Evolutionary conservation across 2,113 vertebrate species (phyloP).

Genomic region (Phocoena phocoena): DNA sequence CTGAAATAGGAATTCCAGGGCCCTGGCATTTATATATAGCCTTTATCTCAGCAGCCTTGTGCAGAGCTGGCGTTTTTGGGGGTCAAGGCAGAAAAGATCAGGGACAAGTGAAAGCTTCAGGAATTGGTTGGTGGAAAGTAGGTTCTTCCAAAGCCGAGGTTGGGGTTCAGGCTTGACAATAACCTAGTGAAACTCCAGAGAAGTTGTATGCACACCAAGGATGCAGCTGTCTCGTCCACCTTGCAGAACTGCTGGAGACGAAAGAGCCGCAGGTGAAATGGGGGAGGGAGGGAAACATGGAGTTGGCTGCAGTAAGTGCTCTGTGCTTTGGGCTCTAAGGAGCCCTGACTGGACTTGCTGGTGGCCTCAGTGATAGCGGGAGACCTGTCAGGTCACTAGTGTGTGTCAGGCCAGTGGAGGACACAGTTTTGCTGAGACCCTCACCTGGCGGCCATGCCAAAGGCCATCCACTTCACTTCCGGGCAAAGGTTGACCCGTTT

Average conservation of each 20-base stretch:
- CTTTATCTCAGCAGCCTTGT: background rate
- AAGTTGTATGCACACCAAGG: fast-evolving
- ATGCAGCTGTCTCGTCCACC: background rate
- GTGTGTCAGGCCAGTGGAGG: background rate
- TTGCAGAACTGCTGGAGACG: background rate
- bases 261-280: background rate
- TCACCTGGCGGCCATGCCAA: background rate
- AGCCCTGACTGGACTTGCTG: background rate
- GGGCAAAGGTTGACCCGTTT: background rate
- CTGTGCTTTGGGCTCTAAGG: background rate
- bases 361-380: background rate
- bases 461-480: background rate
- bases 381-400: background rate
- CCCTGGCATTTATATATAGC: constrained; percentile 19
- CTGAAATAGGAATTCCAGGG: background rate
- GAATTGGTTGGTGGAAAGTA: background rate
- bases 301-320: background rate
- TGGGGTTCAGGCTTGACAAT: background rate
- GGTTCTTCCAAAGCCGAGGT: background rate
- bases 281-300: fast-evolving
- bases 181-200: background rate
- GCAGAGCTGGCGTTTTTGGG: background rate
- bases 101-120: background rate
- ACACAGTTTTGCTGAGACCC: background rate
- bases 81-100: constrained; percentile 33